phyloP scores from a whole-genome alignment of 1,140 invertebrate species.

The Mylabris phalerata region DNA sequence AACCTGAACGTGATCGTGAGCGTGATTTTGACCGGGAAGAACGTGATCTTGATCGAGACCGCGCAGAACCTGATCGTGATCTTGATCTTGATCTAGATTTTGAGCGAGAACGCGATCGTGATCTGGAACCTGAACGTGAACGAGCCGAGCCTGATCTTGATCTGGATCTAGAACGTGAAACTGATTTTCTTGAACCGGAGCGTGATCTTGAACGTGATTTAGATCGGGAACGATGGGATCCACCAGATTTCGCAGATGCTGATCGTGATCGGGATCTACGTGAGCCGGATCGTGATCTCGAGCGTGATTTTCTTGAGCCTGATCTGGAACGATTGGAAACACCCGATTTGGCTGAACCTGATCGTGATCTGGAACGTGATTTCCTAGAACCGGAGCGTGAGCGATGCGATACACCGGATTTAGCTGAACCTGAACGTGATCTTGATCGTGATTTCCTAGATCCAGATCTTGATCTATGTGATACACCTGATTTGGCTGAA shows the following conservation, averaged over 20 bases:
- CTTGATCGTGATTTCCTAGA: conserved; percentile 34
- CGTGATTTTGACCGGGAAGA: conserved; percentile 26
- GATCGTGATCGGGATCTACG: conserved; percentile 20
- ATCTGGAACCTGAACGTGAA: conserved; percentile 27
- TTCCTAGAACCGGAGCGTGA: conserved; percentile 22
- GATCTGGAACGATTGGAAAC: conserved; percentile 7
- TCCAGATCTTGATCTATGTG: conserved; percentile 19
- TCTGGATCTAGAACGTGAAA: conserved; percentile 33
- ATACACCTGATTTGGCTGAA: conserved; percentile 21
- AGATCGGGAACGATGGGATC: conserved; percentile 37
- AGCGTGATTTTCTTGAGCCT: conserved; percentile 30
- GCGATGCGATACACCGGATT: conserved; percentile 26
- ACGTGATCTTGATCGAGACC: conserved; percentile 22
- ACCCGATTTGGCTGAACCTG: background rate
- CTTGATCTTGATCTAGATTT: conserved; percentile 22
- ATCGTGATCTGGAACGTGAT: conserved; percentile 32
- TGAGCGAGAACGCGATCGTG: conserved; percentile 22
- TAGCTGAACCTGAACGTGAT: conserved; percentile 39
- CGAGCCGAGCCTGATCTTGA: conserved; percentile 26
- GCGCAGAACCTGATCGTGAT: conserved; percentile 21
- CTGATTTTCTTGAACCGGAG: conserved; percentile 31
- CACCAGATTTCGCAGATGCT: conserved; percentile 29
- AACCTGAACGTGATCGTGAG: conserved; percentile 39
- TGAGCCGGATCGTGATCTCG: conserved; percentile 36
- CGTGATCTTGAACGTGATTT: conserved; percentile 39